Evolutionary conservation across 37 sponge, comb jelly and placozoan species (phyloP), one percentile per base, ranked within the genome.

Genomic region (Cliona cf. orientalis): DNA sequence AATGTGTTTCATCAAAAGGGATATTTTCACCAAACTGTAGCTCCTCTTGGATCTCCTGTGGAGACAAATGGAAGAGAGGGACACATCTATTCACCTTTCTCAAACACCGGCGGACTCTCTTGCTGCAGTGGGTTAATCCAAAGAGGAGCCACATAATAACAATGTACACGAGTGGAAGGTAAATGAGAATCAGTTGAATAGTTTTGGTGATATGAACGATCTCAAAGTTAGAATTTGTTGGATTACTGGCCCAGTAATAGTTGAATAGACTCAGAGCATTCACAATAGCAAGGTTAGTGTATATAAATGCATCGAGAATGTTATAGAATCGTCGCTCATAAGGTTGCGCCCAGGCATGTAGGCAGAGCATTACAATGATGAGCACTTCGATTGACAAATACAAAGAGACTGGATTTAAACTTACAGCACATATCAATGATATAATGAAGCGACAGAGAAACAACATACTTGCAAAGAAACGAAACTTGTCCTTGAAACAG

Each of bases 131-230:
- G 22, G 29, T 23, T 22, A 12, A 25, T 9, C 25, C 5, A 14
- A 53, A 58, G 29, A 81, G 64, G 4, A 71, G 17, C 29, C 58
- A 3, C 64, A 64, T 26, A 3, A 71, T 25, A 17, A 26, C 31
- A 46, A 82, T 72, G 53, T 82, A 82, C 36, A 82, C 4, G 41
- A 82, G 35, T 11, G 83, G 83, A 1, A 72, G 62, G 66, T 73
- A 73, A 26, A 74, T 66, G 25, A 84, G 70, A 2, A 75, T 4
- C 58, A 75, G 42, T 58, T 84, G 85, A 11, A 76, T 38, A 1
- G 23, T 11, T n/a, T 42, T 37, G 60, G 46, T 44, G 40, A 57
- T 41, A 23, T 21, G 12, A 37, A 67, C n/a, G 29, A 26, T 29
- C 3, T 29, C 21, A n/a, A n/a, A n/a, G 37, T 46, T 39, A 3